Evolutionary conservation across 1,140 invertebrate species (phyloP).

Genomic region (Conus betulinus): DNA sequence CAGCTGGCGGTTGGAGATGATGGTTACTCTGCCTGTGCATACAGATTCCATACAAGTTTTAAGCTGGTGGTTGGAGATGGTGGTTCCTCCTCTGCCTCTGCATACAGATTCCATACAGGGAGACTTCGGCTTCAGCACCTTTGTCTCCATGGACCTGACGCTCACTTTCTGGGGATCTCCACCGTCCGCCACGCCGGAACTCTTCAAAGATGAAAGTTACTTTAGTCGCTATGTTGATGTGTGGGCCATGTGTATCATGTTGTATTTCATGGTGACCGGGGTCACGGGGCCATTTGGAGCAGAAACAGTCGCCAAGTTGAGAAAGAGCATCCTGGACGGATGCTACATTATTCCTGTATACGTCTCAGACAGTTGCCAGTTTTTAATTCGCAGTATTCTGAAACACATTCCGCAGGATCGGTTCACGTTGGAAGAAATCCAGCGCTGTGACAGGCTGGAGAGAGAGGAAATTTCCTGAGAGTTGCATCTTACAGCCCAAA

Average conservation of each 20-base stretch:
- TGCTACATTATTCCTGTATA: conserved; percentile 77
- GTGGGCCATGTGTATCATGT: conserved; percentile 89
- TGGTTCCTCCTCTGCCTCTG: too few relatives aligned
- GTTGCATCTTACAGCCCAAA: conserved; percentile 70
- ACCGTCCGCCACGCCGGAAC: conserved; percentile 93
- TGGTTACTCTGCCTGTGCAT: too few relatives aligned
- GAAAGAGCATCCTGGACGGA: conserved; percentile 83
- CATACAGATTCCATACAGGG: too few relatives aligned
- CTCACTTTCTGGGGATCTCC: conserved; percentile 90
- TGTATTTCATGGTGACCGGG: conserved; percentile 88
- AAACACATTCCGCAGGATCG: conserved; percentile 77
- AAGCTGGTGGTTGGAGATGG: too few relatives aligned
- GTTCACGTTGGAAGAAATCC: conserved; percentile 77
- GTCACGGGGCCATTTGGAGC: conserved; percentile 86
- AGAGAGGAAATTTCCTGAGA: conserved; percentile 69
- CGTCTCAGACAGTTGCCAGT: conserved; percentile 73
- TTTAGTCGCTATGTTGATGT: conserved; percentile 85
- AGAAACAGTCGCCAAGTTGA: conserved; percentile 79
- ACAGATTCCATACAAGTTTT: too few relatives aligned
- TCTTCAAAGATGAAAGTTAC: conserved; percentile 80
- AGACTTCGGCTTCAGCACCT: conserved; percentile 88
- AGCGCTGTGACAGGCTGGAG: conserved; percentile 77
- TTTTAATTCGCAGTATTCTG: conserved; percentile 77
- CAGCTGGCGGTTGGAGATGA: too few relatives aligned
- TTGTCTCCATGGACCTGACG: conserved; percentile 79